These are phyloP conservation scores for Mandrillus leucophaeus DNA, from an alignment of 2,113 vertebrate species.

Conservation along the genomic window DNA sequence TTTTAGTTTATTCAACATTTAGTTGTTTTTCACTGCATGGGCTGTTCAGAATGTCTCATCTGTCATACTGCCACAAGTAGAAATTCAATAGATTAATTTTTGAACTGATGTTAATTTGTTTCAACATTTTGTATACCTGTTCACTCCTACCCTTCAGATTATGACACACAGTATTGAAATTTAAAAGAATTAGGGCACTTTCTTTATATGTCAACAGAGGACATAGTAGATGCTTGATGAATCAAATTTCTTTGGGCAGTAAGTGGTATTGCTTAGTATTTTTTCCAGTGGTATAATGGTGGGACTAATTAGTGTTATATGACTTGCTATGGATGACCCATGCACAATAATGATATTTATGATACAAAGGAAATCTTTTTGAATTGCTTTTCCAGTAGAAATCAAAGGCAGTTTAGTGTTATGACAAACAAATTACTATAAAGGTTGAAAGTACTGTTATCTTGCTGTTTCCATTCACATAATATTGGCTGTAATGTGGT, in stretches of 20 bases:
- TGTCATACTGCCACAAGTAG: not conserved
- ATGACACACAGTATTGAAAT: not conserved
- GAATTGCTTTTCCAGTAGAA: not conserved
- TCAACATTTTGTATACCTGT: not conserved
- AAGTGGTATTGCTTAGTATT: not conserved
- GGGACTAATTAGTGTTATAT: not conserved
- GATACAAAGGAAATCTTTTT: not conserved
- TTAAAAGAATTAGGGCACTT: not conserved
- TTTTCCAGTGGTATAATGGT: not conserved
- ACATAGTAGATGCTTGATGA: not conserved
- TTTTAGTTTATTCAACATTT: not conserved
- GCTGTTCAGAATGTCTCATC: not conserved
- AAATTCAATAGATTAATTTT: not conserved
- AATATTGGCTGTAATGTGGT: not conserved
- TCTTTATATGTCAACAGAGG: too few species aligned
- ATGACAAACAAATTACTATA: not conserved
- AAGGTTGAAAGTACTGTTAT: not conserved
- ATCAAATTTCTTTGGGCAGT: not conserved
- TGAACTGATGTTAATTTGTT: not conserved
- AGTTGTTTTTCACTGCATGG: not conserved
- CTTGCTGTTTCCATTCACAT: not conserved
- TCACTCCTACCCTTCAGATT: not conserved
- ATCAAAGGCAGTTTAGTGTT: not conserved
- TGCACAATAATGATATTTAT: not conserved
- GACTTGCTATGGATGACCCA: not conserved